Conservation (phyloP, 2,113 vertebrate species). For the Entelurus aequoreus region DNA sequence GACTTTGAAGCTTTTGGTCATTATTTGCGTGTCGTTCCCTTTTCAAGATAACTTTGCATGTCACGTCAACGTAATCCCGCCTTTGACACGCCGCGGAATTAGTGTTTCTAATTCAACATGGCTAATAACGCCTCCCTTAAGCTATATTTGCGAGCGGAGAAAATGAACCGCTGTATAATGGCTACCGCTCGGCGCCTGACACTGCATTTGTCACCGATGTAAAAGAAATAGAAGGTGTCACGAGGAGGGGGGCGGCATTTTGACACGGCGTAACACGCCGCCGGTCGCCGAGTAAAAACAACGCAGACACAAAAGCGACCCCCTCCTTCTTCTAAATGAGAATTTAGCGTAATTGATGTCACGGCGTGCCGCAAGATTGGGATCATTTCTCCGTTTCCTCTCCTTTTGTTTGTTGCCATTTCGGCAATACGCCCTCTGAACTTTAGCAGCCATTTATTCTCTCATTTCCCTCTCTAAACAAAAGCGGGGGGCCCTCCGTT, state of each 20-base stretch:
- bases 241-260: constrained; percentile 35
- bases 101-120: constrained; percentile 47
- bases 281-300: constrained; percentile 54
- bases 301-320: constrained; percentile 35
- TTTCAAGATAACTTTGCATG: constrained; percentile 43
- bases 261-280: constrained; percentile 55
- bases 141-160: constrained; percentile 29
- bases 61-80: constrained; percentile 58
- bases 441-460: constrained; percentile 70
- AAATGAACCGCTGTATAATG: constrained; percentile 49
- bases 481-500: constrained; percentile 48
- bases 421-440: constrained; percentile 69
- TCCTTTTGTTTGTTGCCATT: constrained; percentile 68
- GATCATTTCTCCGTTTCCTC: constrained; percentile 66
- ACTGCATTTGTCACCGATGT: constrained; percentile 57
- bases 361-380: constrained; percentile 55
- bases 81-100: constrained; percentile 44
- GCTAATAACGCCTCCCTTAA: constrained; percentile 47
- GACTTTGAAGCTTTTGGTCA: constrained; percentile 50
- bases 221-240: constrained; percentile 44
- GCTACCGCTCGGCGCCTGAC: constrained; percentile 47
- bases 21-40: constrained; percentile 39
- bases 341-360: constrained; percentile 70
- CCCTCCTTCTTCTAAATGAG: constrained; percentile 56
- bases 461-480: constrained; percentile 71